Evolutionary conservation across 2,888 invertebrate genomes (phyloP).

Genomic region (Lepidochitona cinerea): DNA sequence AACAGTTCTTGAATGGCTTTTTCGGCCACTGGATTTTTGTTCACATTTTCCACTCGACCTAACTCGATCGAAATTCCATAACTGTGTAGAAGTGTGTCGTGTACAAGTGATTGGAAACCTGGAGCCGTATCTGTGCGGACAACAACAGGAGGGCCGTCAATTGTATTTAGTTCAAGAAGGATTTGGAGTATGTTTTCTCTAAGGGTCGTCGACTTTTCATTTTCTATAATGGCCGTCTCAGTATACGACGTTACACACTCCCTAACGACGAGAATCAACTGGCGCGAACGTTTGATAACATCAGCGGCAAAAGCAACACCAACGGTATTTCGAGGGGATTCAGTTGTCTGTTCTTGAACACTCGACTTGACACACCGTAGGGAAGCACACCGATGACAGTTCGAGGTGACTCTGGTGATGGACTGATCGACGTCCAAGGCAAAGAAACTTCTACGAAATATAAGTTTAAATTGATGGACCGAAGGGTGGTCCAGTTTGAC

Average conservation of each 20-base stretch:
- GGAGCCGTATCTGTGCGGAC: constrained; percentile 24
- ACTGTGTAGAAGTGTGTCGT: constrained; percentile 11
- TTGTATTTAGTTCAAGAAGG: constrained; percentile 5
- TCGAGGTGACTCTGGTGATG: constrained; percentile 13
- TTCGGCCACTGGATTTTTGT: constrained; percentile 46
- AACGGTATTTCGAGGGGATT: constrained; percentile 29
- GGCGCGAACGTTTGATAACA: constrained; percentile 34
- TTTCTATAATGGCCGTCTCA: constrained; percentile 10
- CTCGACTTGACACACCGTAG: constrained; percentile 25
- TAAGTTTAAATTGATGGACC: constrained; percentile 14
- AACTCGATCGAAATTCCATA: too few species aligned
- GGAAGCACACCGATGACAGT: constrained; percentile 38
- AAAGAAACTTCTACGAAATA: too few species aligned
- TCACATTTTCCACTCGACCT: constrained; percentile 17
- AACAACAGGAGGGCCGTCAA: constrained; percentile 15
- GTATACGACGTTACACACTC: constrained; percentile 31
- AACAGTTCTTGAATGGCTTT: constrained; percentile 42
- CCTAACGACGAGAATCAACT: constrained; percentile 28
- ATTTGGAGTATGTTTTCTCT: neutral
- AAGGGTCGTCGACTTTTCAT: constrained; percentile 12
- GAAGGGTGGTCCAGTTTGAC: constrained; percentile 17
- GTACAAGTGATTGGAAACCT: constrained; percentile 19
- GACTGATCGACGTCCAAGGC: too few species aligned
- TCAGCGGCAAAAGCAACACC: constrained; percentile 42
- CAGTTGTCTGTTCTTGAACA: constrained; percentile 29